phyloP scores from a whole-genome alignment of 2,113 vertebrate genomes.

The Nipponia nippon region DNA sequence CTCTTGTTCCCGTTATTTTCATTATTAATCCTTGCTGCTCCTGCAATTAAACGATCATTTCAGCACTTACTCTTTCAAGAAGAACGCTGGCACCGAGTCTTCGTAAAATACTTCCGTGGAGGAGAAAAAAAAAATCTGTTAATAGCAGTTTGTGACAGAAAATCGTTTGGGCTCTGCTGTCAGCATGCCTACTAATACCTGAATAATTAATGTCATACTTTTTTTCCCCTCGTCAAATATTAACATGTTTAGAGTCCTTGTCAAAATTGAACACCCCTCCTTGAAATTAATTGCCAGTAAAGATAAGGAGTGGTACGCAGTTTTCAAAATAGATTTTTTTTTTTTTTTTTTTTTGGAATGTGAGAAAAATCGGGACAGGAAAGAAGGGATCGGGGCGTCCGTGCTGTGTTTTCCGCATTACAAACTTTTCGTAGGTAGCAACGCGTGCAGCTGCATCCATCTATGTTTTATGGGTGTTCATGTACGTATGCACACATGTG shows the following conservation, averaged over 20 bases:
- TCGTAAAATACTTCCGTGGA: not conserved
- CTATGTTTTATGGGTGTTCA: not conserved
- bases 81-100: too few relatives aligned
- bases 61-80: not conserved
- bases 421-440: not conserved
- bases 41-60: not conserved
- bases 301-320: not conserved
- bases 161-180: not conserved
- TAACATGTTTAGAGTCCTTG: not conserved
- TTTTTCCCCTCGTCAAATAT: not conserved
- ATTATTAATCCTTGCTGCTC: not conserved
- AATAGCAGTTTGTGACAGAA: not conserved
- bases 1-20: not conserved
- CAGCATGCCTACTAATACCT: not conserved
- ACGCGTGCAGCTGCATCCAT: accelerated
- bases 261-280: not conserved
- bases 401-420: accelerated
- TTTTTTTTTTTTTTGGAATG: not conserved
- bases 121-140: not conserved
- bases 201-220: not conserved
- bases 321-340: not conserved
- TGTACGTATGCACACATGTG: accelerated
- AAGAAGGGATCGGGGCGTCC: too few relatives aligned
- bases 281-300: not conserved
- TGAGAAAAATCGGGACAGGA: not conserved